Evolutionary conservation across 2,888 invertebrate species (phyloP).

Genomic region (Rhamnusium bicolor): DNA sequence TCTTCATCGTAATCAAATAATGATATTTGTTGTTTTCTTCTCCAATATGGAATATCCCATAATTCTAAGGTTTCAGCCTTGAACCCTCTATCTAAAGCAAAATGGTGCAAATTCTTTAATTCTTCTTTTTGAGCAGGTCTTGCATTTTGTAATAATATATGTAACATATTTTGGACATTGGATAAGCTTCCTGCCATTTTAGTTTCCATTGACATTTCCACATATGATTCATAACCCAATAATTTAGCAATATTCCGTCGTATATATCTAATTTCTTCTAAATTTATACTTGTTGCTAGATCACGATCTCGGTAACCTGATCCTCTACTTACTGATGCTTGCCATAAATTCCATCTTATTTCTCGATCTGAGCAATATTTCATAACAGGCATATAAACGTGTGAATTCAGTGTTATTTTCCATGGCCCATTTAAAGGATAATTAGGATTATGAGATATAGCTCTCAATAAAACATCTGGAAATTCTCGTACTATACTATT

Average conservation of each 20-base stretch:
- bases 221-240: slow-evolving; percentile 85
- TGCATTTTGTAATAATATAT: slow-evolving; percentile 79
- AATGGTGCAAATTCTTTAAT: slow-evolving; percentile 80
- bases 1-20: slow-evolving; percentile 82
- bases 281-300: slow-evolving; percentile 80
- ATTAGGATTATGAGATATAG: slow-evolving; percentile 77
- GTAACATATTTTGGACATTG: slow-evolving; percentile 78
- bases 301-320: slow-evolving; percentile 78
- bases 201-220: slow-evolving; percentile 93
- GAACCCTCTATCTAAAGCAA: slow-evolving; percentile 83
- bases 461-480: slow-evolving; percentile 79
- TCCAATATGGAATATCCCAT: slow-evolving; percentile 94
- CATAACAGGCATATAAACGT: slow-evolving; percentile 83
- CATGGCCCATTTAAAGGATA: slow-evolving; percentile 84
- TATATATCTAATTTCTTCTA: slow-evolving; percentile 84
- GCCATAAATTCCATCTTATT: slow-evolving; percentile 89
- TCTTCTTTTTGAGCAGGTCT: slow-evolving; percentile 85
- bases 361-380: slow-evolving; percentile 88
- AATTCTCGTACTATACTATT: slow-evolving; percentile 80
- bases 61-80: slow-evolving; percentile 76
- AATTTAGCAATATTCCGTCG: slow-evolving; percentile 82
- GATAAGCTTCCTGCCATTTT: slow-evolving; percentile 86
- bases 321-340: slow-evolving; percentile 81
- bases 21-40: slow-evolving; percentile 80
- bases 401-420: slow-evolving; percentile 84